phyloP scores from a whole-genome alignment of 1,140 invertebrate genomes.

The Musca domestica region DNA sequence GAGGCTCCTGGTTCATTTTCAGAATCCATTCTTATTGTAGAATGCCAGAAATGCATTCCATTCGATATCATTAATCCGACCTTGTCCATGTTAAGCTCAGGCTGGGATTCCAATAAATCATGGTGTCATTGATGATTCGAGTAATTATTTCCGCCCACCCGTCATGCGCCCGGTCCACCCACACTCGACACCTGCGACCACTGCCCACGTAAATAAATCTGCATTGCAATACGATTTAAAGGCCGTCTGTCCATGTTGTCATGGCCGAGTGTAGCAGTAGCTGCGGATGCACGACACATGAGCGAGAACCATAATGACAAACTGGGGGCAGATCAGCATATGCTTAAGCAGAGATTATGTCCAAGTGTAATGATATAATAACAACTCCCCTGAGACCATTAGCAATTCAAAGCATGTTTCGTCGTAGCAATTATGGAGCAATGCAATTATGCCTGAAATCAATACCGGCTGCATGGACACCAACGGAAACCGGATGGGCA shows the following conservation, averaged over 20 bases:
- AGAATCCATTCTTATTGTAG: too few species aligned
- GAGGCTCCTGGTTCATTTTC: too few species aligned
- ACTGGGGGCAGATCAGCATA: neutral
- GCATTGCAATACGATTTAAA: neutral
- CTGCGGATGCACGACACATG: too few species aligned
- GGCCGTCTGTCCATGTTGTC: neutral
- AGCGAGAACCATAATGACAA: neutral
- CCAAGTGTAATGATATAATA: constrained; percentile 15
- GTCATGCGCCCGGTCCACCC: too few species aligned
- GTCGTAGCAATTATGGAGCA: constrained; percentile 17
- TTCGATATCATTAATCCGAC: too few species aligned
- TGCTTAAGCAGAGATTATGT: neutral
- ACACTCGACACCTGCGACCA: too few species aligned
- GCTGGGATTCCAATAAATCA: too few species aligned
- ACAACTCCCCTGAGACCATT: constrained; percentile 15
- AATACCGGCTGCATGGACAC: constrained; percentile 5
- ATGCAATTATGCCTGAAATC: constrained; percentile 23
- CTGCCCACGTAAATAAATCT: too few species aligned
- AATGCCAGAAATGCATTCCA: too few species aligned
- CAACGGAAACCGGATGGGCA: constrained; percentile 6
- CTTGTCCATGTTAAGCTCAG: too few species aligned
- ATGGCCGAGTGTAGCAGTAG: neutral
- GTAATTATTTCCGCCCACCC: too few species aligned
- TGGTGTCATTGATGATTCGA: too few species aligned
- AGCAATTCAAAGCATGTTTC: constrained; percentile 19